Evolutionary conservation across 2,888 invertebrate species (phyloP).

Genomic region (Philhelius pedissequus): DNA sequence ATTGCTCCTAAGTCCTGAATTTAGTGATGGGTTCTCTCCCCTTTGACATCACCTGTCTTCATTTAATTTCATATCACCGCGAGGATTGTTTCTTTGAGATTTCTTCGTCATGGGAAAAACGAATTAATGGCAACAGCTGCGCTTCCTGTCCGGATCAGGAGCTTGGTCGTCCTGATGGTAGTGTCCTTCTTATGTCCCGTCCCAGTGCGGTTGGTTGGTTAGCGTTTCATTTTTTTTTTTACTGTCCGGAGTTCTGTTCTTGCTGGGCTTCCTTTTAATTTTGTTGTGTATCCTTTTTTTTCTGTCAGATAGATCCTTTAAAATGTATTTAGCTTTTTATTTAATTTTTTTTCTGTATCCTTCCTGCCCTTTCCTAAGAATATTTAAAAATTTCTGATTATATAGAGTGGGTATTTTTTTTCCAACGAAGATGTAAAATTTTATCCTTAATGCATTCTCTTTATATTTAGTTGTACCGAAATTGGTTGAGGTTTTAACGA

Average conservation of each 20-base stretch:
- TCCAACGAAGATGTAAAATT: slow-evolving; percentile 2
- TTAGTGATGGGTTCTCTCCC: not conserved
- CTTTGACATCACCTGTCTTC: slow-evolving; percentile 65
- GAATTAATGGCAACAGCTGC: slow-evolving; percentile 66
- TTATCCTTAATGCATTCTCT: slow-evolving; percentile 33
- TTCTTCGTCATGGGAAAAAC: slow-evolving; percentile 59
- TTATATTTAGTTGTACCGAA: slow-evolving; percentile 35
- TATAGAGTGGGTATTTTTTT: slow-evolving; percentile 5
- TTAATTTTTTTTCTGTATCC: slow-evolving; percentile 1
- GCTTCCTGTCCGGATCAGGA: slow-evolving; percentile 8
- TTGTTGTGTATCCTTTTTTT: not conserved
- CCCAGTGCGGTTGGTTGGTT: not conserved
- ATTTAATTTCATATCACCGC: slow-evolving; percentile 66
- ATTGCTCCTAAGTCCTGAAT: not conserved
- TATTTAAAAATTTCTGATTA: slow-evolving; percentile 21
- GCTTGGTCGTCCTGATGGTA: not conserved
- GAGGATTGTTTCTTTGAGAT: slow-evolving; percentile 59
- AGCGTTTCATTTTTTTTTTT: not conserved
- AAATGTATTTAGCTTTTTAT: slow-evolving; percentile 28
- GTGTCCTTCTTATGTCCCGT: slow-evolving; percentile 27
- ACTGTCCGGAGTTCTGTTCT: not conserved
- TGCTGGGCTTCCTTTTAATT: slow-evolving; percentile 34
- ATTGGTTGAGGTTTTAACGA: slow-evolving; percentile 47
- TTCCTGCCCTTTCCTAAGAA: not conserved
- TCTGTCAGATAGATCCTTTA: slow-evolving; percentile 16